These are phyloP conservation scores for Microctonus hyperodae DNA, from an alignment of 2,888 invertebrate genomes.

Conservation along the genomic window DNA sequence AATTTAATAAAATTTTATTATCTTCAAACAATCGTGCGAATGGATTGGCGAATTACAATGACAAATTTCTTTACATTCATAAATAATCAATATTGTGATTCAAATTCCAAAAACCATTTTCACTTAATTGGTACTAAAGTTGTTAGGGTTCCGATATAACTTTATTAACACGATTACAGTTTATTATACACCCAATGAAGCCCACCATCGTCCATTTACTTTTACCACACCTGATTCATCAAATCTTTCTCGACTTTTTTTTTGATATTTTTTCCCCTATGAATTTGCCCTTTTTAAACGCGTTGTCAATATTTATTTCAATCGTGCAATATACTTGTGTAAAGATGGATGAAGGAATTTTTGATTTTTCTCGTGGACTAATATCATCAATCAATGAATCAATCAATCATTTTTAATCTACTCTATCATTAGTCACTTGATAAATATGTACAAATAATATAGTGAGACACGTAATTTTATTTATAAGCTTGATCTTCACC, in stretches of 20 bases:
- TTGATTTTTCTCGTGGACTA: background rate
- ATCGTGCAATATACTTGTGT: background rate
- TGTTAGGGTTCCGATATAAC: constrained; percentile 16
- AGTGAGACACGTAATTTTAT: background rate
- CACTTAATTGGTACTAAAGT: constrained; percentile 30
- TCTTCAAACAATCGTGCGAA: background rate
- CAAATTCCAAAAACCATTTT: background rate
- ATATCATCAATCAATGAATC: background rate
- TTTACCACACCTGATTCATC: background rate
- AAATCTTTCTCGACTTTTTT: background rate
- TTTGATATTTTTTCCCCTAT: background rate
- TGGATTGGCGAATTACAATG: background rate
- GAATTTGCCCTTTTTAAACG: background rate
- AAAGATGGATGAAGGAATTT: background rate
- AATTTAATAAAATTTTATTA: background rate
- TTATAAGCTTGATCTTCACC: background rate
- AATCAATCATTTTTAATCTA: background rate
- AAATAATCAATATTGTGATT: background rate
- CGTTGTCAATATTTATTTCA: background rate
- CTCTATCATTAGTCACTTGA: background rate
- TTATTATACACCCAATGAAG: constrained; percentile 22
- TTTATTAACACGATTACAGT: constrained; percentile 27
- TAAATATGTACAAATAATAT: background rate
- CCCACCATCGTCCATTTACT: background rate
- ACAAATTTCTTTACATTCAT: background rate